These are phyloP conservation scores for Idaea dimidiata DNA, from an alignment of 2,888 invertebrate genomes.

Conservation along the genomic window DNA sequence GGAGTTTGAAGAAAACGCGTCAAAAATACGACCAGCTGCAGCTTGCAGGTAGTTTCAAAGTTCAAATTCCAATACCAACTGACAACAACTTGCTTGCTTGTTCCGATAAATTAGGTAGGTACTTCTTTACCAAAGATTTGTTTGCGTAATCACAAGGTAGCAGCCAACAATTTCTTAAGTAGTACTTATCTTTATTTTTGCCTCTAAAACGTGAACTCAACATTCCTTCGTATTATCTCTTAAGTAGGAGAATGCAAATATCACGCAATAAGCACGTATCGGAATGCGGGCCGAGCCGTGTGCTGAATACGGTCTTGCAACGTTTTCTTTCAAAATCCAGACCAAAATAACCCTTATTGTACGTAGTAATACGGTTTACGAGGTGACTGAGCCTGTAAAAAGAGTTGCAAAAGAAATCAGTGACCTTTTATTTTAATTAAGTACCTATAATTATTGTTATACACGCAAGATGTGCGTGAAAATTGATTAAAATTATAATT, in stretches of 20 bases:
- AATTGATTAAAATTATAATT: neutral
- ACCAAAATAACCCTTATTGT: constrained; percentile 30
- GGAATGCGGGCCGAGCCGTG: constrained; percentile 60
- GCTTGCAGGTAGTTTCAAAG: no score
- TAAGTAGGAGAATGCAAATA: constrained; percentile 50
- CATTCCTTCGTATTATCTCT: constrained; percentile 17
- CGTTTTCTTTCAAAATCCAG: constrained; percentile 24
- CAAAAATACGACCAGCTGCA: no score
- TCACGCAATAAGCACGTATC: constrained; percentile 55
- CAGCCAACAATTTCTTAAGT: no score
- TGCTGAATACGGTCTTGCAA: constrained; percentile 41
- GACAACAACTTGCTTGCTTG: neutral
- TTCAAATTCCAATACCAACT: no score
- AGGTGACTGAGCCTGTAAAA: constrained; percentile 14
- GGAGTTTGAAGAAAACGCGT: no score
- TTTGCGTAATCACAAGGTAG: neutral
- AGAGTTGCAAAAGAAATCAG: constrained; percentile 45
- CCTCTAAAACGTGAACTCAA: neutral
- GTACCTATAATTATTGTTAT: constrained; percentile 15
- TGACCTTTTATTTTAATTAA: constrained; percentile 32
- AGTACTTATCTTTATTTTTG: no score
- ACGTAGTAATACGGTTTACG: constrained; percentile 18
- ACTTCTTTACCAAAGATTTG: neutral
- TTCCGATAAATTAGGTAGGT: neutral
- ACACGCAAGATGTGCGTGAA: constrained; percentile 4